A percentile compares a stretch with the other conserved stretches of the same genome.
Conservation (phyloP, 1,140 invertebrate genomes). For the Drosophila arawakana region DNA sequence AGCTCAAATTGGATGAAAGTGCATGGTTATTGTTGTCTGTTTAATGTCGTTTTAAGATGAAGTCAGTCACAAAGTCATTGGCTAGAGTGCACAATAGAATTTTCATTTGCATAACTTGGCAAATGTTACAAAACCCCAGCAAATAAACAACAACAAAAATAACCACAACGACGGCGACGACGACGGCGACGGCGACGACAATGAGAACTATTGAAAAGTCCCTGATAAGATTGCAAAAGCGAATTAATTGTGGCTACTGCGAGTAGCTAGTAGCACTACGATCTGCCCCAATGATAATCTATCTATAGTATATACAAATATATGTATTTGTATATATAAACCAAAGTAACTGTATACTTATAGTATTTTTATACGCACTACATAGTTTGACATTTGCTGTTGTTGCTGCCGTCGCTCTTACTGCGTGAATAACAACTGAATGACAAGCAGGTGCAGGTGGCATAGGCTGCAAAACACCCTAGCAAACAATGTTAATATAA, state of each 20-base stretch:
- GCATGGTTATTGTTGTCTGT: constrained; percentile 12
- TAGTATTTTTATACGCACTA: constrained; percentile 8
- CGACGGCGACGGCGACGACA: not conserved
- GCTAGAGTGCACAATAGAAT: constrained; percentile 29
- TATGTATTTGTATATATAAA: constrained; percentile 1
- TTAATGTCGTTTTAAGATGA: constrained; percentile 20
- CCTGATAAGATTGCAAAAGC: constrained; percentile 43
- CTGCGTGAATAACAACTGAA: not conserved
- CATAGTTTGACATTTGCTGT: constrained; percentile 14
- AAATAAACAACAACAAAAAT: not conserved
- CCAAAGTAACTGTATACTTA: constrained; percentile 10
- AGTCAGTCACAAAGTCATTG: constrained; percentile 13
- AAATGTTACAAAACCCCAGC: constrained; percentile 17
- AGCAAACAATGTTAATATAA: too few relatives aligned
- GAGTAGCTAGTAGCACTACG: constrained; percentile 6
- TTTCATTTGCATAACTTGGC: constrained; percentile 27
- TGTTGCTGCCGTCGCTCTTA: not conserved
- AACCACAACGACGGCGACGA: not conserved
- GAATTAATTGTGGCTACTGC: constrained; percentile 36
- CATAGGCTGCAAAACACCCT: not conserved
- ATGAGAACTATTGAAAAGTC: constrained; percentile 27
- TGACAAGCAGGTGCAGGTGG: not conserved
- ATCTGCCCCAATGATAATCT: constrained; percentile 29
- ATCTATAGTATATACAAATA: constrained; percentile 7
- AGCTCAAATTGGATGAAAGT: not conserved